phyloP scores from a whole-genome alignment of 2,888 invertebrate species.

The Dolichomitus sp. region DNA sequence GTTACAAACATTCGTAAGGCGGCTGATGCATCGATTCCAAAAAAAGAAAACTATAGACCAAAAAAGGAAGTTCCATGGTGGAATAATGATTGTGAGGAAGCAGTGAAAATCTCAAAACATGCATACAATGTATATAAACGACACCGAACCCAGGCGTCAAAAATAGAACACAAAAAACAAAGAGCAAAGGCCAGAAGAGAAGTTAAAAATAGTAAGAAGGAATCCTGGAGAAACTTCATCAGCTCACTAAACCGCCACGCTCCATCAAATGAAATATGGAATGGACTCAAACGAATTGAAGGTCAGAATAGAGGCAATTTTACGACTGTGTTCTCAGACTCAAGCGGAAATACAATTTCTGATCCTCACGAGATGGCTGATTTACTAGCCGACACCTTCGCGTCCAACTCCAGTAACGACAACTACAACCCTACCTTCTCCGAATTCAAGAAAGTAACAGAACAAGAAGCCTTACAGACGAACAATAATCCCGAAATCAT shows the following conservation, averaged over 20 bases:
- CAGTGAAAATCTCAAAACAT: conserved; percentile 5
- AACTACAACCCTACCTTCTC: conserved; percentile 38
- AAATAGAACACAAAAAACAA: conserved; percentile 9
- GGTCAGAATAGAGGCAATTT: not conserved
- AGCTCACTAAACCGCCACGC: not conserved
- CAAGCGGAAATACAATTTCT: not conserved
- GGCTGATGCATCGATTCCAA: conserved; percentile 47
- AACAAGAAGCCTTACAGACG: not conserved
- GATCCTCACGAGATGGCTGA: conserved; percentile 49
- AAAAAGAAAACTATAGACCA: not conserved
- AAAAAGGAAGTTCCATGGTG: conserved; percentile 41
- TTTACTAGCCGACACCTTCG: conserved; percentile 29
- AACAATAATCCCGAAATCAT: not conserved
- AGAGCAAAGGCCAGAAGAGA: not conserved
- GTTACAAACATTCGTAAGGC: not conserved
- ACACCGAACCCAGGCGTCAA: not conserved
- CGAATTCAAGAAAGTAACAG: conserved; percentile 1
- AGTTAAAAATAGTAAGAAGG: conserved; percentile 3
- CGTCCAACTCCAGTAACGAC: conserved; percentile 42
- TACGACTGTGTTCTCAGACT: not conserved
- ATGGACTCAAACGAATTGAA: conserved; percentile 3
- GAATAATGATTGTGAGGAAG: conserved; percentile 44
- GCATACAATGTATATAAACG: conserved; percentile 19
- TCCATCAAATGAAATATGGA: conserved; percentile 10
- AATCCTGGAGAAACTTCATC: conserved; percentile 1